These are phyloP conservation scores for Channa argus DNA, from an alignment of 2,113 vertebrate genomes.

Conservation along the genomic window DNA sequence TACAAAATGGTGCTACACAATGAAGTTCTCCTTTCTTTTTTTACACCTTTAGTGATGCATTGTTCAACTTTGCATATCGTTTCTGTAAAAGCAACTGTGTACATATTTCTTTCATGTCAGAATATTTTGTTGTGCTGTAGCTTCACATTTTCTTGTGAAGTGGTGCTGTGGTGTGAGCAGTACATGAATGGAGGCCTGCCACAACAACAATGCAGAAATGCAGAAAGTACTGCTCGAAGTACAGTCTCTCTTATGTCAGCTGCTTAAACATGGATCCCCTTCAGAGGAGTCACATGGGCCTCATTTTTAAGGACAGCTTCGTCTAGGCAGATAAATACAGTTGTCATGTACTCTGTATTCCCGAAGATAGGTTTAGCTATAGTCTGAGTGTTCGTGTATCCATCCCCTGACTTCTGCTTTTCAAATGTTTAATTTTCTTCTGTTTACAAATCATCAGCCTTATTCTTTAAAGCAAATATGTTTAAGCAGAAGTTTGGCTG, in stretches of 20 bases:
- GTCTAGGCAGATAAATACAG: too few relatives aligned
- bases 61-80: not conserved
- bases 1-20: not conserved
- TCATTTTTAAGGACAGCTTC: too few relatives aligned
- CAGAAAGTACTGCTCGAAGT: too few relatives aligned
- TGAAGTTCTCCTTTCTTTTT: not conserved
- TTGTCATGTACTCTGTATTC: too few relatives aligned
- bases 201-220: not conserved
- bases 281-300: too few relatives aligned
- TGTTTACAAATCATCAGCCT: too few relatives aligned
- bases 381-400: too few relatives aligned
- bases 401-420: too few relatives aligned
- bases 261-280: too few relatives aligned
- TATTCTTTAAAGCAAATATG: not conserved
- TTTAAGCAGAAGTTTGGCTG: slow-evolving; percentile 13
- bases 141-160: not conserved
- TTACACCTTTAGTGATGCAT: slow-evolving; percentile 7
- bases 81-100: slow-evolving; percentile 1
- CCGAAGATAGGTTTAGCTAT: too few relatives aligned
- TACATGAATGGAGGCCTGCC: not conserved
- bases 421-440: too few relatives aligned
- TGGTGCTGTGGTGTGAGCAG: not conserved
- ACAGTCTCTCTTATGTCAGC: too few relatives aligned
- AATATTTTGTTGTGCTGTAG: not conserved
- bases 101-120: slow-evolving; percentile 7